A percentile compares a stretch with the other conserved stretches of the same genome.
Conservation (phyloP, 2,113 vertebrate species). For the Aspiorhynchus laticeps region DNA sequence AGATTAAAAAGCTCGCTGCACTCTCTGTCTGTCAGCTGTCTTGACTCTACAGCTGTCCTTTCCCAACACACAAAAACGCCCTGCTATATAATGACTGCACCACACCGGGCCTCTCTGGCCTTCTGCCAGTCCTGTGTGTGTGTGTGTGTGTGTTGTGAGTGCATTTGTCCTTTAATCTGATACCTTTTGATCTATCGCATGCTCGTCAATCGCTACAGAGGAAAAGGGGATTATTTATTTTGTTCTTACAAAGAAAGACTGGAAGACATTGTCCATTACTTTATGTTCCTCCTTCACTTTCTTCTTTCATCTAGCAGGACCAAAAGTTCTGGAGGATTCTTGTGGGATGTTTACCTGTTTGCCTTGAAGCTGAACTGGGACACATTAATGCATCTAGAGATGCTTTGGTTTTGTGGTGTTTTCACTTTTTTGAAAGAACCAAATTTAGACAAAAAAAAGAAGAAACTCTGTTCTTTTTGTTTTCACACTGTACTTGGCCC, state of each 20-base stretch:
- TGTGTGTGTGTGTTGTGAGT: slow-evolving; percentile 48
- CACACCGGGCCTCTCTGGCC: slow-evolving; percentile 71
- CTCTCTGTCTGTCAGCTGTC: slow-evolving; percentile 80
- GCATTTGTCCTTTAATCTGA: slow-evolving; percentile 67
- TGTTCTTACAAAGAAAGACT: slow-evolving; percentile 30
- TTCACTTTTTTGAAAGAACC: neutral
- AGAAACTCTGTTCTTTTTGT: neutral
- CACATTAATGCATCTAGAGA: neutral
- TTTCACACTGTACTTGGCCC: neutral
- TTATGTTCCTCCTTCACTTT: slow-evolving; percentile 19
- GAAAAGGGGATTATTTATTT: slow-evolving; percentile 67
- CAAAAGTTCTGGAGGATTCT: neutral
- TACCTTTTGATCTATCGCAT: slow-evolving; percentile 76
- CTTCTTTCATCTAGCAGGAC: slow-evolving; percentile 8
- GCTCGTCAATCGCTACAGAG: slow-evolving; percentile 64
- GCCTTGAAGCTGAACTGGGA: neutral
- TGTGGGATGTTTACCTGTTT: neutral
- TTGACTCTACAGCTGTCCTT: slow-evolving; percentile 77
- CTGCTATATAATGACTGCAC: slow-evolving; percentile 74
- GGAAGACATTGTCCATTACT: slow-evolving; percentile 46
- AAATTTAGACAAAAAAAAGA: neutral
- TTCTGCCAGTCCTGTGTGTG: slow-evolving; percentile 64
- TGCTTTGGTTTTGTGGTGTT: neutral
- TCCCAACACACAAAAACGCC: slow-evolving; percentile 69
- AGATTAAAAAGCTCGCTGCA: slow-evolving; percentile 77